These are phyloP conservation scores for Polylopha cassiicola DNA, from an alignment of 2,888 invertebrate genomes.

Conservation along the genomic window DNA sequence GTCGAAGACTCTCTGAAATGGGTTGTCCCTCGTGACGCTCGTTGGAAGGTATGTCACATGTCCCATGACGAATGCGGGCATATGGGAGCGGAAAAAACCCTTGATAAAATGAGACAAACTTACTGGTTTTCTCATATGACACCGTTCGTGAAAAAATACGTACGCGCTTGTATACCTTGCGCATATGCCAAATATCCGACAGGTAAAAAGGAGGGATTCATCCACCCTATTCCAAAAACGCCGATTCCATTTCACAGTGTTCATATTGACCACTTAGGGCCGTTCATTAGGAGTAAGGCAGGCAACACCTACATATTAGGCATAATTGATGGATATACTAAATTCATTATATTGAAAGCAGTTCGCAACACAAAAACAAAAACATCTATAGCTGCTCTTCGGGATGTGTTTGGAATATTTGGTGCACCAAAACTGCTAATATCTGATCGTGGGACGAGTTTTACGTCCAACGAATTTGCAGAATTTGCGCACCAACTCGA, in stretches of 20 bases:
- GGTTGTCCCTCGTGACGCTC: conserved; percentile 8
- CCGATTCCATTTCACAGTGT: conserved; percentile 15
- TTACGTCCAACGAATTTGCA: conserved; percentile 13
- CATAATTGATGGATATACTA: conserved; percentile 24
- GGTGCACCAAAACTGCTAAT: conserved; percentile 15
- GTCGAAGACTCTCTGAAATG: conserved; percentile 2
- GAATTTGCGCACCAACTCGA: conserved; percentile 2
- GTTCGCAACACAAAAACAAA: conserved; percentile 14
- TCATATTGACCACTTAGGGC: conserved; percentile 24
- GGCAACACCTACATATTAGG: conserved; percentile 26
- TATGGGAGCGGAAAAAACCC: conserved; percentile 26
- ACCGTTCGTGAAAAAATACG: conserved; percentile 15
- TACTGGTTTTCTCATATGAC: conserved; percentile 26
- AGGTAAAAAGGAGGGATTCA: conserved; percentile 13
- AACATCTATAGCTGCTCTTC: conserved; percentile 7
- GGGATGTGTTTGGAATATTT: conserved; percentile 12
- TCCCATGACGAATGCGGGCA: conserved; percentile 30
- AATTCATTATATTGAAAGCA: conserved; percentile 17
- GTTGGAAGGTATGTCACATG: conserved; percentile 25
- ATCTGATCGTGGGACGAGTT: conserved; percentile 19
- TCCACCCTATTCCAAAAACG: conserved; percentile 19
- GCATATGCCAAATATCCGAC: conserved; percentile 13
- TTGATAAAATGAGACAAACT: conserved; percentile 17
- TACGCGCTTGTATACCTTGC: conserved; percentile 10
- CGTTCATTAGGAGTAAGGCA: conserved; percentile 22